Conservation (phyloP, 1,140 invertebrate species). For the Schmidtea mediterranea region DNA sequence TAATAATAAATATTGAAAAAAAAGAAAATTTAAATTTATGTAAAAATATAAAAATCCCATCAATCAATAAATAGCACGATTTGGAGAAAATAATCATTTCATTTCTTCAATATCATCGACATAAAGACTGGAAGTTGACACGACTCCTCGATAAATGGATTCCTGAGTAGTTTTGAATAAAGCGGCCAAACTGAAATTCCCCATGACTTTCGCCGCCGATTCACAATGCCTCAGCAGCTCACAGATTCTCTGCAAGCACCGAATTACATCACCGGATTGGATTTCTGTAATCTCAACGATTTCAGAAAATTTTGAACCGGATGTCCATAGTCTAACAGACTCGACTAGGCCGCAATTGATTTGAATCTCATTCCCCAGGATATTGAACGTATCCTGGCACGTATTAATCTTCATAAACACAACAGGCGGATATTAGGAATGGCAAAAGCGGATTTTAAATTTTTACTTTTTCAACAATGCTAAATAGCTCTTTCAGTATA, state of each 20-base stretch:
- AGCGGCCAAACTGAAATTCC: slow-evolving; percentile 55
- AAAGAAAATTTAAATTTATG: too few relatives aligned
- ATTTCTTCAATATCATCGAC: slow-evolving; percentile 27
- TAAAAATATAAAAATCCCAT: too few relatives aligned
- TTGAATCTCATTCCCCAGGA: background rate
- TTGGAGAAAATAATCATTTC: too few relatives aligned
- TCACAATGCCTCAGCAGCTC: slow-evolving; percentile 60
- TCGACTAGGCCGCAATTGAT: background rate
- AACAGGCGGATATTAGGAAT: too few relatives aligned
- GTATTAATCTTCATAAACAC: background rate
- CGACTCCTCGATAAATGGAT: slow-evolving; percentile 80
- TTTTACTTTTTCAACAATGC: too few relatives aligned
- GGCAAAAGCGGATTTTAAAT: too few relatives aligned
- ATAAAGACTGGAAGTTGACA: slow-evolving; percentile 85
- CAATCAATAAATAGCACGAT: too few relatives aligned
- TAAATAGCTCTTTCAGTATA: too few relatives aligned
- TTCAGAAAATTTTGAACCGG: background rate
- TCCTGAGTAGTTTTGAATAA: slow-evolving; percentile 84
- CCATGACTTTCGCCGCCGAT: slow-evolving; percentile 67
- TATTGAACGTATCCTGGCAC: background rate
- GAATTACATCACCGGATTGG: slow-evolving; percentile 81
- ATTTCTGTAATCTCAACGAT: background rate
- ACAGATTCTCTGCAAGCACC: slow-evolving; percentile 78
- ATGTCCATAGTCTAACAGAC: background rate
- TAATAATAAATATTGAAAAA: too few relatives aligned